Evolutionary conservation across 2,888 invertebrate genomes (phyloP).

Genomic region (Slavum lentiscoides): DNA sequence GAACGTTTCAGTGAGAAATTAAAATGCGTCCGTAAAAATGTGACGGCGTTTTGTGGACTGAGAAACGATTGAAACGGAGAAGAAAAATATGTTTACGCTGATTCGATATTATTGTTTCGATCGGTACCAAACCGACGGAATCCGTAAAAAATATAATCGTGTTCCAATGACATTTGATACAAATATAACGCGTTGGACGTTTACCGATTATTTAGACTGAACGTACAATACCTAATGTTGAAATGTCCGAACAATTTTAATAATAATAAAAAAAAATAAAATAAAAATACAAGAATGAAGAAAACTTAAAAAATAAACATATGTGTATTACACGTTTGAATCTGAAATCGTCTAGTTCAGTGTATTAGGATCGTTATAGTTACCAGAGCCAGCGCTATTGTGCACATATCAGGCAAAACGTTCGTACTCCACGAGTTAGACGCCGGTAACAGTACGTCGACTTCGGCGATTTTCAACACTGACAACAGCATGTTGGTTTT

Average conservation of each 20-base stretch:
- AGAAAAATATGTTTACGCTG: no score
- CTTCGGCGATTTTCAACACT: conserved; percentile 90
- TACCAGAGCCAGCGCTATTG: conserved; percentile 9
- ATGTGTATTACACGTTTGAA: not conserved
- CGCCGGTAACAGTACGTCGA: conserved; percentile 68
- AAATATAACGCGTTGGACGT: no score
- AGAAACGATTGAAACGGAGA: no score
- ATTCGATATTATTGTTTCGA: no score
- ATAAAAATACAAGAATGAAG: not conserved
- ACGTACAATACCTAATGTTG: no score
- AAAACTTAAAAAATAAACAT: not conserved
- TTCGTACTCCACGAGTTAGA: conserved; percentile 21
- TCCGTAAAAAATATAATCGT: no score
- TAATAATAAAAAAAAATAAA: no score
- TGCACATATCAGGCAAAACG: conserved; percentile 5
- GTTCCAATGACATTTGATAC: no score
- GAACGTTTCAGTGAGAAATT: not conserved
- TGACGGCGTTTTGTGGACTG: not conserved
- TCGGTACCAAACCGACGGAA: no score
- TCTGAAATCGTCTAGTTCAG: not conserved
- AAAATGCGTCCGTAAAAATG: not conserved
- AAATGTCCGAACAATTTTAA: no score
- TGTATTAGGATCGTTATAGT: not conserved
- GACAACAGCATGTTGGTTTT: conserved; percentile 84
- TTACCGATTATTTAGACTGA: no score